Base-by-base conservation (phyloP, 2,888 invertebrate genomes). In the Penaeus monodon region DNA sequence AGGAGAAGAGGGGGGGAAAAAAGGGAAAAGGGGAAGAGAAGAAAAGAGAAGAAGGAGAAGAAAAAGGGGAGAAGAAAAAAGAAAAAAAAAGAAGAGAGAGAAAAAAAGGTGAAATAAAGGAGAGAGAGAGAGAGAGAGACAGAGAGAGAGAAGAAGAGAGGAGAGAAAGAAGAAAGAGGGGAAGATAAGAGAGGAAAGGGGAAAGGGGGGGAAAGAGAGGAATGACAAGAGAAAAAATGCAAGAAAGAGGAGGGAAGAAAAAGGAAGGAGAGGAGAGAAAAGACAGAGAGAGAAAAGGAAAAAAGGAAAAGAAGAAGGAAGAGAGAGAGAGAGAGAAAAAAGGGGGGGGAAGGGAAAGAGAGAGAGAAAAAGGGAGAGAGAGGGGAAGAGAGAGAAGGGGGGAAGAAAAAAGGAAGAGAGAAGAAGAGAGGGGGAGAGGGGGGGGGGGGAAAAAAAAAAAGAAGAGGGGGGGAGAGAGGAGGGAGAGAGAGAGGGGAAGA, bases 41-140 rank as follows among this genome's bases (percentile, higher is more conserved):
- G 7, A 7, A 38, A 7, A 8, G 8, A 38, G 8, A 8, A 7
- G 7, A 7, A 38, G 38, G 7, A 7, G 7, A 7, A 38, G 7
- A 7, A 38, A 7, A 38, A 7, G 7, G 8, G 7, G 38, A 38
- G 38, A 38, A 7, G 7, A 38, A 7, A 38, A 7, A 38, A 7
- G 7, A 7, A 38, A 6, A 38, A 7, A 38, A 7, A 38, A 7
- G 7, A 7, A 38, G 38, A 38, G 38, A 38, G 38, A 38, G 8
- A 8, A 6, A 8, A 6, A 38, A 7, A 38, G 38, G 7, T 2
- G 7, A 7, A 38, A 7, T 4, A 7, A 38, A 7, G 7, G 68
- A 66, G 81, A 29, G 81, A 65, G 66, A 29, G 66, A 33, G 81
- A 66, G 81, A 68, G 81, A 66, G 81, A 81, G 81, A 38, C 44